These are phyloP conservation scores for Caradrina kadenii DNA, from an alignment of 2,888 invertebrate genomes.

Conservation along the genomic window DNA sequence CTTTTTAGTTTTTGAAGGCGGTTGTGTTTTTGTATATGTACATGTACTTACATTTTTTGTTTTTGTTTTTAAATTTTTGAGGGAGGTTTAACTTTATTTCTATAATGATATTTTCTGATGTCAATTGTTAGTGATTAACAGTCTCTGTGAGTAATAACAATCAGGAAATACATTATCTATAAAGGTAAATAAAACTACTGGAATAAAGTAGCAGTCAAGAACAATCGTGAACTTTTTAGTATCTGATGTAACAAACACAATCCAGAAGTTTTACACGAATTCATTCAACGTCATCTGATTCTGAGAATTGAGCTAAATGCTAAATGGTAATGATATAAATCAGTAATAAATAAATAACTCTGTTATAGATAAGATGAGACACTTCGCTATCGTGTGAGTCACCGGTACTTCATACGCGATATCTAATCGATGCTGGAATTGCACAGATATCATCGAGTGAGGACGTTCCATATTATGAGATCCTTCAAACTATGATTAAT, in stretches of 20 bases:
- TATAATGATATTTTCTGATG: background rate
- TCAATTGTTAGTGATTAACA: no score
- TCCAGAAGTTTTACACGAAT: background rate
- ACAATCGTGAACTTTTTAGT: background rate
- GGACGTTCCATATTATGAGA: background rate
- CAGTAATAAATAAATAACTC: background rate
- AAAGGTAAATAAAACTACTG: background rate
- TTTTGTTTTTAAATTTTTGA: no score
- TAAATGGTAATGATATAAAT: no score
- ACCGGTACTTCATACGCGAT: constrained; percentile 10
- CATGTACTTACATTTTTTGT: no score
- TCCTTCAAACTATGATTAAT: constrained; percentile 3
- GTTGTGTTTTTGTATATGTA: no score
- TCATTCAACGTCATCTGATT: background rate
- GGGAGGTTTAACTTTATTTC: no score
- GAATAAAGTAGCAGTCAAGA: background rate
- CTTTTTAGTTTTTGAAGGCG: no score
- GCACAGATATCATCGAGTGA: constrained; percentile 9
- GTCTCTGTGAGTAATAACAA: no score
- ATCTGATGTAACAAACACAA: background rate
- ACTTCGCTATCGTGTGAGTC: background rate
- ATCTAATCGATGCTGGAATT: constrained; percentile 36
- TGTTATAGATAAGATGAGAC: background rate
- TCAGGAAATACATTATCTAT: background rate
- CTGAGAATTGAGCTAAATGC: background rate